Evolutionary conservation across 2,797 vertebrate genomes (phyloP), one percentile per base, ranked within the genome.

Genomic region (Hydrocynus forskahlii): DNA sequence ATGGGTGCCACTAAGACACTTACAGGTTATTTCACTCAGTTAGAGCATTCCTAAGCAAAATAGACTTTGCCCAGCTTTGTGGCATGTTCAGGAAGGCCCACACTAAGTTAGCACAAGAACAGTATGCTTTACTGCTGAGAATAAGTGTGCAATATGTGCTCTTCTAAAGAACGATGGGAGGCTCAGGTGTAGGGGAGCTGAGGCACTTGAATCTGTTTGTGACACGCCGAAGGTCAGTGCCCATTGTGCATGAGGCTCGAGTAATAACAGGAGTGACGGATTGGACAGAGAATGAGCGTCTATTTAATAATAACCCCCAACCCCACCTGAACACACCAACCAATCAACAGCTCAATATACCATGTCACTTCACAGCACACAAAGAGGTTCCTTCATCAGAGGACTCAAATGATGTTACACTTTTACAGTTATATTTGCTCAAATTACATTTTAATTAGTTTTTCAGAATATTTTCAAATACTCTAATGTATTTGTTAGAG

Each of bases 211-310:
- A 89, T 90, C 88, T 90, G 89, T 91, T 63, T 91, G 88, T 88
- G 88, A 89, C 90, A 88, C 86, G 84, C 81, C 85, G 92, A 93
- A 93, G 92, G 92, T 92, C 92, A 76, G 88, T 81, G 83, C 85
- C 85, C 87, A 91, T 91, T 92, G 87, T 92, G 88, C 83, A 85
- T 80, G 84, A 88, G 68, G 87, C 87, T 79, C 71, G 48, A 86
- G 84, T 87, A 89, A 91, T 87, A 93, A 91, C 89, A 74, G 80
- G 75, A 79, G 83, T 89, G 90, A 92, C 82, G 85, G 87, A 92
- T 89, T 86, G 86, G 75, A 87, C 75, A n/a, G 78, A 68, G 80
- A 83, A 73, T 82, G 75, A 50, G 59, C 79, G 69, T 83, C 87
- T 82, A 74, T 88, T 88, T 89, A 89, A 89, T 87, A 68, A 45